phyloP scores from a whole-genome alignment of 2,797 vertebrate genomes.

The Pachyuromys duprasi region DNA sequence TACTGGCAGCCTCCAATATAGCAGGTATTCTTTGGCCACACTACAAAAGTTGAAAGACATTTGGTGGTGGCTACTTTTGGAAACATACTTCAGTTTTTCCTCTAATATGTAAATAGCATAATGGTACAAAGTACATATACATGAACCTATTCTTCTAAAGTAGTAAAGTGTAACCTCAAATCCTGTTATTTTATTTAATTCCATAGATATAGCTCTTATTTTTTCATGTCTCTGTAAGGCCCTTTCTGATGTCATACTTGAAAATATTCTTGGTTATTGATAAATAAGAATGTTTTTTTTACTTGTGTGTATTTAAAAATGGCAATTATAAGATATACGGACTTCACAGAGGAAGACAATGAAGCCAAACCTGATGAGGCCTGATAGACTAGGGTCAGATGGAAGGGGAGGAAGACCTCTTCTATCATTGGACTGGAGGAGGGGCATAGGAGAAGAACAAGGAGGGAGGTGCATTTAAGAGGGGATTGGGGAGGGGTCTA shows the following conservation, averaged over 20 bases:
- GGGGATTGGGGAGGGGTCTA: too few species aligned
- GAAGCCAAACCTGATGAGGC: too few species aligned
- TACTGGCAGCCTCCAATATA: slow-evolving; percentile 65
- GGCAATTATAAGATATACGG: neutral
- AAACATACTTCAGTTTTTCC: neutral
- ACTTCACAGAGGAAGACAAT: too few species aligned
- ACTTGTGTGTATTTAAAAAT: neutral
- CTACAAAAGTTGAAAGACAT: neutral
- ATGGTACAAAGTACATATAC: neutral
- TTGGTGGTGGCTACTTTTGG: neutral
- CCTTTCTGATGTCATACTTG: neutral
- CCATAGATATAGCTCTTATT: neutral
- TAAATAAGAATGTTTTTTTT: neutral
- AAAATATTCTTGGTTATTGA: neutral
- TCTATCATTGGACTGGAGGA: too few species aligned
- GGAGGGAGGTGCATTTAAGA: too few species aligned
- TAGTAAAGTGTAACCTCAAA: neutral
- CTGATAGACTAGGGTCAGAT: too few species aligned
- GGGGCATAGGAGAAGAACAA: too few species aligned
- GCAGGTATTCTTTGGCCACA: neutral
- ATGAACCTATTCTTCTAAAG: neutral
- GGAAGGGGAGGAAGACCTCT: too few species aligned
- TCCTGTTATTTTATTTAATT: neutral
- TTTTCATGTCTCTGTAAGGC: neutral
- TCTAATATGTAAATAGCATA: neutral